Evolutionary conservation across 2,113 vertebrate genomes (phyloP).

Genomic region (Caranx ignobilis): DNA sequence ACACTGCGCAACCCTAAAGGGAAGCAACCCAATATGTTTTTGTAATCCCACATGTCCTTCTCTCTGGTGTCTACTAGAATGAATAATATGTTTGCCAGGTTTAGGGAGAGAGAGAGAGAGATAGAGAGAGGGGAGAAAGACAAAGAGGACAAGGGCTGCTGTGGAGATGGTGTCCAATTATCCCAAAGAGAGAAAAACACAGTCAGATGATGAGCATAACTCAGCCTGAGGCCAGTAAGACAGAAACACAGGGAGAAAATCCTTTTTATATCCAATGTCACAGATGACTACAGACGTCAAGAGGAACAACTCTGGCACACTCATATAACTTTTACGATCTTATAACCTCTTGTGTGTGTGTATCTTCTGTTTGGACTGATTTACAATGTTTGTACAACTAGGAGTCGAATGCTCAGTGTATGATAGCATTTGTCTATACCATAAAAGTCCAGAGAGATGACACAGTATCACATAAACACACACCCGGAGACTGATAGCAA

Average conservation of each 20-base stretch:
- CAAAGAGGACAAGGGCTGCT: slow-evolving; percentile 20
- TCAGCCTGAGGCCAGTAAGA: slow-evolving; percentile 45
- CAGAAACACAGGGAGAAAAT: neutral
- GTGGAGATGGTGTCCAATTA: slow-evolving; percentile 74
- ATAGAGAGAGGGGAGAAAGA: neutral
- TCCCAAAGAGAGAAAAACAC: slow-evolving; percentile 46
- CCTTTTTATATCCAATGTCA: slow-evolving; percentile 28
- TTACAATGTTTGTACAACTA: slow-evolving; percentile 1
- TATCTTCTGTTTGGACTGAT: slow-evolving; percentile 23
- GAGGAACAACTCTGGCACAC: slow-evolving; percentile 15
- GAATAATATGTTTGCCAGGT: slow-evolving; percentile 35
- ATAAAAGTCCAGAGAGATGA: slow-evolving; percentile 30
- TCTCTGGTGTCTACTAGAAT: slow-evolving; percentile 6
- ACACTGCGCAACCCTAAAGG: neutral
- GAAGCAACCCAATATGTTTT: slow-evolving; percentile 19
- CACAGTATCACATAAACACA: neutral
- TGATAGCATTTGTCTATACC: neutral
- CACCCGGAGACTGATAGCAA: slow-evolving; percentile 1
- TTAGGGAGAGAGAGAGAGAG: neutral
- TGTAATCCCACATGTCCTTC: slow-evolving; percentile 7
- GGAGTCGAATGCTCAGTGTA: neutral
- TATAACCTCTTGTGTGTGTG: slow-evolving; percentile 12
- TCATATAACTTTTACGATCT: slow-evolving; percentile 32
- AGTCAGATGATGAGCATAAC: slow-evolving; percentile 46
- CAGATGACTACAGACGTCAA: slow-evolving; percentile 16